Percentiles rank a stretch among this genome's conserved stretches.
Conservation (phyloP, 1,140 invertebrate species). For the Neotoxoptera formosana region DNA sequence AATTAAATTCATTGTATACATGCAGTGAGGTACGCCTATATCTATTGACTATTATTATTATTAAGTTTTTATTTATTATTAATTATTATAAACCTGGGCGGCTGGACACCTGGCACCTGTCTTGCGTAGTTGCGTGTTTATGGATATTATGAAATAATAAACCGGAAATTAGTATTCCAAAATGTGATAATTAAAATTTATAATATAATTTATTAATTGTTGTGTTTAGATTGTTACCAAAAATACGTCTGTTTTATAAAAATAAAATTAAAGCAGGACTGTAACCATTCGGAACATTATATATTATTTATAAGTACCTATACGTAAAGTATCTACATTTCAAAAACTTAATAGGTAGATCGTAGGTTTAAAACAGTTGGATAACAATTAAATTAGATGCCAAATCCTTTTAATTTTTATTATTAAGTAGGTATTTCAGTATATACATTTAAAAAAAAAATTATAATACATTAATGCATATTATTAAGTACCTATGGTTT, state of each 20-base stretch:
- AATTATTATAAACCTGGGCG: neutral
- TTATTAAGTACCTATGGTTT: neutral
- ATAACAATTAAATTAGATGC: neutral
- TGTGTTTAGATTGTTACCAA: neutral
- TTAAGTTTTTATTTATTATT: neutral
- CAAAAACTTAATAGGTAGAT: neutral
- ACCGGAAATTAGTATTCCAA: neutral
- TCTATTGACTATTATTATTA: neutral
- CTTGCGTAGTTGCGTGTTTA: neutral
- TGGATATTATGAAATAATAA: neutral
- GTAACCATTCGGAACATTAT: neutral
- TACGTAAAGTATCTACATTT: neutral
- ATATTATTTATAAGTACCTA: no score
- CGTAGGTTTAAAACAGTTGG: no score
- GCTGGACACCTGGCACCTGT: neutral
- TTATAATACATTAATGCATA: neutral
- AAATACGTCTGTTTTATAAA: neutral
- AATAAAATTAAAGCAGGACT: neutral
- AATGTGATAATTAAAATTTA: neutral
- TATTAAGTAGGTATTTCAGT: neutral
- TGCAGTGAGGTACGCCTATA: neutral
- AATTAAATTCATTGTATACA: neutral
- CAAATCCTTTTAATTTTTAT: neutral
- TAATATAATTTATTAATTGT: neutral
- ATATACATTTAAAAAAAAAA: neutral